Evolutionary conservation across 2,888 invertebrate genomes (phyloP).

Genomic region (Agriotes lineatus): DNA sequence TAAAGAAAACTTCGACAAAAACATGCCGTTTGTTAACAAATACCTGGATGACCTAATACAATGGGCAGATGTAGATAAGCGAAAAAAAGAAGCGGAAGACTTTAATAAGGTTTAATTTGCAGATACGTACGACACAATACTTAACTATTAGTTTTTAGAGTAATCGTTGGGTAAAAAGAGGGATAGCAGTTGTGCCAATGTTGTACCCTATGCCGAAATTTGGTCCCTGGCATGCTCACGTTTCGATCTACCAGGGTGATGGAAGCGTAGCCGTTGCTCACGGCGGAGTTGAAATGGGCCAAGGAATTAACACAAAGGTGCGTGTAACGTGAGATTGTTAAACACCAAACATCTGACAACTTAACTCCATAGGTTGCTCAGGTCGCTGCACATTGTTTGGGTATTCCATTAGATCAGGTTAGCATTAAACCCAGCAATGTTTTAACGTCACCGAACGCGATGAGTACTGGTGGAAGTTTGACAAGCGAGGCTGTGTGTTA

Average conservation of each 20-base stretch:
- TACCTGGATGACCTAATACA: conserved; percentile 71
- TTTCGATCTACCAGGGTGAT: conserved; percentile 79
- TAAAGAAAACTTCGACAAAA: conserved; percentile 67
- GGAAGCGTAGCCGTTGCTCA: conserved; percentile 79
- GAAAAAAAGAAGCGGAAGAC: conserved; percentile 69
- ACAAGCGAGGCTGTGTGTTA: conserved; percentile 77
- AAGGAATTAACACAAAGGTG: conserved; percentile 85
- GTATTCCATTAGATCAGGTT: conserved; percentile 76
- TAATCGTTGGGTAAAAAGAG: conserved; percentile 87
- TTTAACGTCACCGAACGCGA: conserved; percentile 75
- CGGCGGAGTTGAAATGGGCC: conserved; percentile 83
- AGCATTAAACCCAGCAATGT: conserved; percentile 76
- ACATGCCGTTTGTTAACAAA: conserved; percentile 62
- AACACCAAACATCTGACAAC: not conserved
- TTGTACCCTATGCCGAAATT: conserved; percentile 72
- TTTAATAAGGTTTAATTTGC: conserved; percentile 70
- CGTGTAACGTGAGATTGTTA: not conserved
- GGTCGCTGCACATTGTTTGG: conserved; percentile 79
- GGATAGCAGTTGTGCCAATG: conserved; percentile 77
- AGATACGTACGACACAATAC: too few relatives aligned
- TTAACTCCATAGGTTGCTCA: conserved; percentile 72
- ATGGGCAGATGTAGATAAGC: conserved; percentile 70
- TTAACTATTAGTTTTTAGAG: conserved; percentile 76
- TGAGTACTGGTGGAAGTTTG: conserved; percentile 77
- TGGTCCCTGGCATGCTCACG: conserved; percentile 71